Conservation (phyloP, 2,113 vertebrate genomes). For the Spheniscus mendiculus region DNA sequence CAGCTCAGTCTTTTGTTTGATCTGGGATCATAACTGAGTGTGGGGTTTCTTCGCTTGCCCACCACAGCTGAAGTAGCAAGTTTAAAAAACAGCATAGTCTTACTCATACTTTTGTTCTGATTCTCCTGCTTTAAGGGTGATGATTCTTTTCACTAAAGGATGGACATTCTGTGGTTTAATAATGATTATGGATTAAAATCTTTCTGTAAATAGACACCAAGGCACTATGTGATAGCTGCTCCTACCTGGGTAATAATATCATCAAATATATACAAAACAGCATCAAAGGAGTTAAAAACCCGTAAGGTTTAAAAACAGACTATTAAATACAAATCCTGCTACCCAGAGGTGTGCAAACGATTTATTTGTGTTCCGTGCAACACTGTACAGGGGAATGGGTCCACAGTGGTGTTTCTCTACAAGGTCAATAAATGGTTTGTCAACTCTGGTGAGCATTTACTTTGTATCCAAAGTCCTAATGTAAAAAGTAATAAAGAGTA, state of each 20-base stretch:
- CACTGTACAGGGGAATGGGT: neutral
- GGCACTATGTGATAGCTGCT: slow-evolving; percentile 17
- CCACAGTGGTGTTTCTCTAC: neutral
- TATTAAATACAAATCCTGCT: slow-evolving; percentile 12
- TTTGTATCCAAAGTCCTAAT: neutral
- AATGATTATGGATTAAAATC: neutral
- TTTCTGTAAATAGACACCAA: slow-evolving; percentile 1
- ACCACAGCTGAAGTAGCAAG: neutral
- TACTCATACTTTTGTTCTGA: neutral
- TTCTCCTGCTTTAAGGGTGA: neutral
- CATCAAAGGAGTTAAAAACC: neutral
- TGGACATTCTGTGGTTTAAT: neutral
- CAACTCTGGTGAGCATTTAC: slow-evolving; percentile 20
- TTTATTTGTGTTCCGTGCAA: slow-evolving; percentile 53
- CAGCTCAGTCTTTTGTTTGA: neutral
- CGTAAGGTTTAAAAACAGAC: neutral
- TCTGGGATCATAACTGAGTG: neutral
- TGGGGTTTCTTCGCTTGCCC: neutral
- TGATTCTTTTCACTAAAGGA: neutral
- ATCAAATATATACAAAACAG: neutral
- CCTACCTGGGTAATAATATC: neutral
- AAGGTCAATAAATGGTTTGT: neutral
- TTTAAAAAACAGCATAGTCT: neutral
- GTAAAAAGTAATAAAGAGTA: neutral
- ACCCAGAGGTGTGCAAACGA: slow-evolving; percentile 35